Evolutionary conservation across 2,888 invertebrate species (phyloP), one percentile per base, ranked within the genome.

Genomic region (Perizoma affinitatum): DNA sequence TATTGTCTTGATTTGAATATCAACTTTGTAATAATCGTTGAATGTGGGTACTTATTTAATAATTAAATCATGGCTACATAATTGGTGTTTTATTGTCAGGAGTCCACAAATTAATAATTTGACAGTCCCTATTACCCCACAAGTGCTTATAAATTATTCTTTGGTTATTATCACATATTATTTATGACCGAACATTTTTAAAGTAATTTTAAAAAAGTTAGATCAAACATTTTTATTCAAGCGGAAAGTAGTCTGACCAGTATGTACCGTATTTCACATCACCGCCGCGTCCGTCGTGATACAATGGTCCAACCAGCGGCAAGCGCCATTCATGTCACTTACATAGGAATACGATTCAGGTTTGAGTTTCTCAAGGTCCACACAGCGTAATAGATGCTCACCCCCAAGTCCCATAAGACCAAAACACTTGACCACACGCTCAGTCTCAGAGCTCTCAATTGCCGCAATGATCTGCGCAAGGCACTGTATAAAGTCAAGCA

Each of bases 401-500:
- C 9, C 6, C 49, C 66, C 11, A 65, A 68, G 53, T 69, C 69
- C 0, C 70, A 68, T 4, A 71, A 33, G 6, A 67, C 51, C 42
- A 59, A 66, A 38, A 69, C 47, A 41, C 47, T 33, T 46, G n/a
- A n/a, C n/a, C n/a, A n/a, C n/a, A n/a, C n/a, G n/a, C n/a, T 54
- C 54, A 1, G 41, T 46, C 9, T 54, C 46, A n/a, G 54, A 11
- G 42, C 33, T 47, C 11, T 68, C 67, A 5, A 70, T 65, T 5
- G 66, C 60, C 0, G 72, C 65, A 48, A 36, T 56, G 5, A 71
- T 0, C n/a, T n/a, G n/a, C n/a, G n/a, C n/a, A n/a, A n/a, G n/a
- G n/a, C n/a, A n/a, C n/a, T n/a, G n/a, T n/a, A 66, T 68, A 47
- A 67, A 72, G 41, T 70, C 68, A 3, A 48, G 22, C 8, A 73